Evolutionary conservation across 2,113 vertebrate species (phyloP).

Genomic region (Pangasianodon gigas): DNA sequence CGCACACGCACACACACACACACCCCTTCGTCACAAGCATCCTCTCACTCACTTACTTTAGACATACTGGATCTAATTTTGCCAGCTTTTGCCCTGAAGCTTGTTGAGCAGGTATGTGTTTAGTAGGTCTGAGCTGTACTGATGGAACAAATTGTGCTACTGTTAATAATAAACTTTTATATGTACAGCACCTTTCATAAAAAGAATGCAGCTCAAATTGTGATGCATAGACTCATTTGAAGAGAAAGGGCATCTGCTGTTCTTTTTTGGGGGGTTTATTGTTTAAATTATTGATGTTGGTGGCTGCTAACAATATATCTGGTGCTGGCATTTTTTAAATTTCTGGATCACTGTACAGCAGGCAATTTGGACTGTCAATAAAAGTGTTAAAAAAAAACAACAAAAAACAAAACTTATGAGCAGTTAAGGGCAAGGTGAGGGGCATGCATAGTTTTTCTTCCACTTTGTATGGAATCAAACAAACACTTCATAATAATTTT

Average conservation of each 20-base stretch:
- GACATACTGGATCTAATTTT: slow-evolving; percentile 24
- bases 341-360: not conserved
- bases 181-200: not conserved
- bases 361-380: not conserved
- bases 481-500: not conserved
- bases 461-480: not conserved
- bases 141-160: not conserved
- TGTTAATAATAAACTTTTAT: slow-evolving; percentile 7
- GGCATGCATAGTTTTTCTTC: not conserved
- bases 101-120: not conserved
- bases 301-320: not conserved
- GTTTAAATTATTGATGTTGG: not conserved
- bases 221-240: not conserved
- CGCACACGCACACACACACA: not conserved
- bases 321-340: not conserved
- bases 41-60: slow-evolving; percentile 25
- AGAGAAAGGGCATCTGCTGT: not conserved
- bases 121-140: not conserved
- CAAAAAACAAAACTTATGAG: not conserved
- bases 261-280: not conserved
- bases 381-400: not conserved
- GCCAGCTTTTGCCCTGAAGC: not conserved
- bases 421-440: not conserved
- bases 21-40: not conserved
- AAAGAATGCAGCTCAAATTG: not conserved